Conservation (phyloP, 2,888 invertebrate species). For the Temnothorax unifasciatus region DNA sequence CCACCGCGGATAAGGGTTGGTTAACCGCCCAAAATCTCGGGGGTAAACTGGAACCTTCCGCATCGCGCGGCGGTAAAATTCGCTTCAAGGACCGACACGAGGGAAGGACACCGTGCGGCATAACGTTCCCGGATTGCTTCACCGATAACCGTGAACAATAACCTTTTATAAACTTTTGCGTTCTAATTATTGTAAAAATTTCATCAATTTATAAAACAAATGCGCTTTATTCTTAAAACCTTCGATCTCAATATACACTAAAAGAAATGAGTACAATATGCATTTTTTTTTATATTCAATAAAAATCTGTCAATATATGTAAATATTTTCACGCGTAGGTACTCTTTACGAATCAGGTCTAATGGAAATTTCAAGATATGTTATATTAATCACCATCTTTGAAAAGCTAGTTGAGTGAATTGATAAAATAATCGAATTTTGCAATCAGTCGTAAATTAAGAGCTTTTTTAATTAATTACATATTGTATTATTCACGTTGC, state of each 20-base stretch:
- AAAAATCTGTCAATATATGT: background rate
- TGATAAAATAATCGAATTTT: background rate
- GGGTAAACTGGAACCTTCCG: slow-evolving; percentile 75
- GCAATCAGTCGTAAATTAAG: background rate
- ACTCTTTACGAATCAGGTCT: background rate
- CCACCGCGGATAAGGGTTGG: slow-evolving; percentile 79
- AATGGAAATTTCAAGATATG: background rate
- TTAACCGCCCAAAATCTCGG: slow-evolving; percentile 50
- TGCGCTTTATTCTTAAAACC: background rate
- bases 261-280: background rate
- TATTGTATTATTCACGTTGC: background rate
- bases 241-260: background rate
- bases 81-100: slow-evolving; percentile 15
- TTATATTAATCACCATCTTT: background rate
- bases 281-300: background rate
- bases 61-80: slow-evolving; percentile 81
- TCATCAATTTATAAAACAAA: background rate
- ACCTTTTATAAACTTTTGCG: slow-evolving; percentile 4
- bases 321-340: background rate
- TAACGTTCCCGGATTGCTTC: slow-evolving; percentile 5
- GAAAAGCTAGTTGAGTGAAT: background rate
- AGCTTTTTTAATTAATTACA: slow-evolving; percentile 6
- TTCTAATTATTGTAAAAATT: background rate
- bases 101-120: background rate
- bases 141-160: slow-evolving; percentile 8